Evolutionary conservation across 2,113 vertebrate genomes (phyloP).

Genomic region (Pachycephala philippinensis): DNA sequence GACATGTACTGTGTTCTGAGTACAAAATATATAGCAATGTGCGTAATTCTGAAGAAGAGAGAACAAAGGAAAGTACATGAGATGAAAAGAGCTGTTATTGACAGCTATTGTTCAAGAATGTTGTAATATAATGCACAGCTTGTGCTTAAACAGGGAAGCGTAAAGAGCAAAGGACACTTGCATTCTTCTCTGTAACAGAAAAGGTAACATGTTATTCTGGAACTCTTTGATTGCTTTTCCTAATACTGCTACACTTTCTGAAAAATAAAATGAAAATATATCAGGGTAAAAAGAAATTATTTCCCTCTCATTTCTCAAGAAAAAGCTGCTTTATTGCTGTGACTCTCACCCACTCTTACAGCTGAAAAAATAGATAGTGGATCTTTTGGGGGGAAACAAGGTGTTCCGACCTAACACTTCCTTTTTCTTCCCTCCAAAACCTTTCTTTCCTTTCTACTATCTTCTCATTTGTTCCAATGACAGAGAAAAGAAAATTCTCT

Average conservation of each 20-base stretch:
- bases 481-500: neutral
- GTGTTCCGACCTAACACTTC: neutral
- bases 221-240: neutral
- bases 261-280: neutral
- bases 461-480: neutral
- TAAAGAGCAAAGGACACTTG: neutral
- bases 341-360: neutral
- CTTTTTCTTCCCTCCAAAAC: neutral
- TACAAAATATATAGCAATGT: neutral
- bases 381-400: neutral
- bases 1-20: neutral
- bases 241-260: neutral
- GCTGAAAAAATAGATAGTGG: neutral
- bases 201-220: neutral
- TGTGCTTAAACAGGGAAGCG: neutral
- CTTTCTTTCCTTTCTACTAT: neutral
- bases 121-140: neutral
- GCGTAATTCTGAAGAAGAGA: neutral
- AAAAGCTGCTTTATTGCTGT: neutral
- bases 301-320: neutral
- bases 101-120: neutral
- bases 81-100: neutral
- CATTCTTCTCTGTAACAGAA: neutral
- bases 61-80: neutral
- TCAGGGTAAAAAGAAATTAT: neutral